These are phyloP conservation scores for Stenichneumon culpator DNA, from an alignment of 2,888 invertebrate species.

Conservation along the genomic window DNA sequence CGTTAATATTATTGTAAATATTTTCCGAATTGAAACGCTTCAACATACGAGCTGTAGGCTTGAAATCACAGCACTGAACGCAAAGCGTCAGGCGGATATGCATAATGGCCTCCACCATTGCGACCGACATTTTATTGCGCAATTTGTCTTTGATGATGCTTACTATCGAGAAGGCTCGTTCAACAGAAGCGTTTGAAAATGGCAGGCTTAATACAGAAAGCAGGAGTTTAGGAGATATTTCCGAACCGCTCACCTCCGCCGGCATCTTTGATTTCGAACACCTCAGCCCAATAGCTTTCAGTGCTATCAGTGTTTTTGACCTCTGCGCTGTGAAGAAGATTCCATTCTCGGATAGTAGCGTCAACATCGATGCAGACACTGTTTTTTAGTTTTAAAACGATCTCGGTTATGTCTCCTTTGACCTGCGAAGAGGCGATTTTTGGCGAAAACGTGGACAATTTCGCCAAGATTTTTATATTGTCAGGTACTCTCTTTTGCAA, in stretches of 20 bases:
- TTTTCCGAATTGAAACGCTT: not conserved
- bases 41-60: not conserved
- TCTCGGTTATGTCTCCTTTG: constrained; percentile 10
- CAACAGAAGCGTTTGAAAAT: constrained; percentile 67
- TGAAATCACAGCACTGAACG: constrained; percentile 4
- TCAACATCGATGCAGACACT: constrained; percentile 34
- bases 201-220: constrained; percentile 49
- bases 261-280: constrained; percentile 35
- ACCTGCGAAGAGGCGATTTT: constrained; percentile 16
- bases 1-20: too few species aligned
- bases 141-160: constrained; percentile 65
- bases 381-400: not conserved
- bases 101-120: constrained; percentile 35
- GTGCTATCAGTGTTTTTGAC: constrained; percentile 18
- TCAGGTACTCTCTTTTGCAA: constrained; percentile 72
- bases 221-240: constrained; percentile 55
- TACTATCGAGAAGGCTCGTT: constrained; percentile 63
- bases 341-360: constrained; percentile 34
- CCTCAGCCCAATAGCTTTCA: constrained; percentile 50
- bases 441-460: constrained; percentile 63
- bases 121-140: constrained; percentile 49
- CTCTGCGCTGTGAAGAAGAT: constrained; percentile 8
- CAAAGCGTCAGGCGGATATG: constrained; percentile 6
- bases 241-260: constrained; percentile 50
- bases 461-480: constrained; percentile 71